phyloP scores from a whole-genome alignment of 2,113 vertebrate genomes.

The Chlorodrepanis virens region DNA sequence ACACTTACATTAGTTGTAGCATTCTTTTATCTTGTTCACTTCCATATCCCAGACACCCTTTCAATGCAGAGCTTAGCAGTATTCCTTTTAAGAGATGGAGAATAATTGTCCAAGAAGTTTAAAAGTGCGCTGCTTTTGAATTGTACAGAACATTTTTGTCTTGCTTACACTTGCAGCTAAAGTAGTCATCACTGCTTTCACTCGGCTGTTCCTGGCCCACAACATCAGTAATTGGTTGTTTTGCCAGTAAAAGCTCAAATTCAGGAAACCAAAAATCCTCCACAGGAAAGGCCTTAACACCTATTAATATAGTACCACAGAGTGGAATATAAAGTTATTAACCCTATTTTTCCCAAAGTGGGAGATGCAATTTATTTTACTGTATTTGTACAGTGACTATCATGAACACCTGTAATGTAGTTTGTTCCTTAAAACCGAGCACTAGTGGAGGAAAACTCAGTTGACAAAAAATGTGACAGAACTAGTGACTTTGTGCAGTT shows the following conservation, averaged over 20 bases:
- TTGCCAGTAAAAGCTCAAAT: background rate
- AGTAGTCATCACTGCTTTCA: background rate
- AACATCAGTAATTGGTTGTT: background rate
- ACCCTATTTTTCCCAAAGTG: background rate
- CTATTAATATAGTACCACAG: background rate
- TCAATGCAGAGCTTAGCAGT: background rate
- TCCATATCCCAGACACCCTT: background rate
- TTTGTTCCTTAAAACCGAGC: background rate
- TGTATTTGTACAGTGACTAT: background rate
- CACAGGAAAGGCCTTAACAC: background rate
- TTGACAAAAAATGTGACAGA: background rate
- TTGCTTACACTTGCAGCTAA: background rate
- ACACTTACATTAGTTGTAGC: constrained; percentile 19
- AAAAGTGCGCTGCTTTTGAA: background rate
- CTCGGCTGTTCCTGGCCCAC: background rate
- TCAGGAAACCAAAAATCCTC: background rate
- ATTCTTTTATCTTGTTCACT: constrained; percentile 14
- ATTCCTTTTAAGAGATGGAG: background rate
- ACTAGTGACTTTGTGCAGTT: background rate
- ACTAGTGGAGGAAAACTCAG: background rate
- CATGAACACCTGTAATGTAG: rapidly evolving
- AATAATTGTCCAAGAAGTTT: background rate
- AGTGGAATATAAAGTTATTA: background rate
- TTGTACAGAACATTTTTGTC: background rate
- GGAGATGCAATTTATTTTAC: background rate